These are phyloP conservation scores for Potorous gilbertii DNA, from an alignment of 2,797 vertebrate genomes.

Conservation along the genomic window DNA sequence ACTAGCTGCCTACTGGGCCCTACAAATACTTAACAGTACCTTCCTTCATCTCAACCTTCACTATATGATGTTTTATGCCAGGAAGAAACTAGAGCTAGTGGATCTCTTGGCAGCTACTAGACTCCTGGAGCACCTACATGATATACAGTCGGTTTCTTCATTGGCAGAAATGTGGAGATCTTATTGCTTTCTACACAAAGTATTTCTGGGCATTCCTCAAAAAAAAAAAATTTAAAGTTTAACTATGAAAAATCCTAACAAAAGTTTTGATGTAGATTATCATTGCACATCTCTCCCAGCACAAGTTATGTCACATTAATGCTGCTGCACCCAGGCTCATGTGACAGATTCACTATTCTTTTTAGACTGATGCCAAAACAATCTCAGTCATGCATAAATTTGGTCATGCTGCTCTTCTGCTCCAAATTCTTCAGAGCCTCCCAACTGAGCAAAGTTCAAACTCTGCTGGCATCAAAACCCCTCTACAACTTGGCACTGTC, in stretches of 20 bases:
- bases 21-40: not conserved
- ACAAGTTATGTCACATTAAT: slow-evolving; percentile 5
- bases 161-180: not conserved
- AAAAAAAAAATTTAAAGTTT: slow-evolving; percentile 1
- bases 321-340: not conserved
- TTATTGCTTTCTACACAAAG: slow-evolving; percentile 6
- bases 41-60: not conserved
- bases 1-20: not conserved
- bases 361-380: slow-evolving; percentile 30
- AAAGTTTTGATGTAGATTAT: not conserved
- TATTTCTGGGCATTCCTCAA: slow-evolving; percentile 21
- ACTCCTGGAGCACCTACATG: not conserved
- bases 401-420: not conserved
- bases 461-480: not conserved
- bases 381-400: not conserved
- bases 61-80: not conserved
- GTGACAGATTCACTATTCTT: not conserved
- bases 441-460: not conserved
- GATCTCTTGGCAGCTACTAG: not conserved
- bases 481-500: not conserved
- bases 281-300: not conserved
- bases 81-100: not conserved
- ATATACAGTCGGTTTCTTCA: not conserved
- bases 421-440: not conserved
- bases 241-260: slow-evolving; percentile 11